These are phyloP conservation scores for Ichneumoninae sp. DNA, from an alignment of 2,888 invertebrate genomes.

Conservation along the genomic window DNA sequence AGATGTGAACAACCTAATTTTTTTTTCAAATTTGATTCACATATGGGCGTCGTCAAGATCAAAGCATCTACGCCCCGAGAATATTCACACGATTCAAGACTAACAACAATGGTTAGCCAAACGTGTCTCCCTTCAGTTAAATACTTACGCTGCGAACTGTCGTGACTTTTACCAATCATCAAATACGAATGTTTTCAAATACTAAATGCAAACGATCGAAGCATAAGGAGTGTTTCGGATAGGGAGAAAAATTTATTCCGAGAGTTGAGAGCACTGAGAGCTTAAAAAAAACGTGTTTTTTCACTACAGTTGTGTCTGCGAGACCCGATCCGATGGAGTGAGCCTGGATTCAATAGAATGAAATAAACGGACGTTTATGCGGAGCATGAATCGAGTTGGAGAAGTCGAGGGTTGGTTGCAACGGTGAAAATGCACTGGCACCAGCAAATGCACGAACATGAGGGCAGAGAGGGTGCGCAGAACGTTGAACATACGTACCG, in stretches of 20 bases:
- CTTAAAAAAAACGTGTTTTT: not conserved
- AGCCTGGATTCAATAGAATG: constrained; percentile 26
- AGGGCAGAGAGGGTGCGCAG: constrained; percentile 40
- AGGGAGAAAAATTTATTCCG: not conserved
- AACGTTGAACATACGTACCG: constrained; percentile 60
- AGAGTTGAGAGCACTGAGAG: not conserved
- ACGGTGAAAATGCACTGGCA: constrained; percentile 54
- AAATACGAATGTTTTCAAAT: not conserved
- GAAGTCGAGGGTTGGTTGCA: constrained; percentile 44
- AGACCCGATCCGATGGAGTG: constrained; percentile 17
- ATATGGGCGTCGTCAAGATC: no score
- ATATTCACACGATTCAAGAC: no score
- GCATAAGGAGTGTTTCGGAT: not conserved
- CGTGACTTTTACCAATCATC: no score
- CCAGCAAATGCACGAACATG: constrained; percentile 50
- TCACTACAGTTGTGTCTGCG: constrained; percentile 23
- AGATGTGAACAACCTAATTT: no score
- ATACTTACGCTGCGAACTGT: no score
- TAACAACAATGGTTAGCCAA: no score
- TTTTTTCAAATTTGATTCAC: no score
- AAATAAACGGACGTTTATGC: constrained; percentile 23
- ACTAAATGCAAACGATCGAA: not conserved
- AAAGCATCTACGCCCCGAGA: no score
- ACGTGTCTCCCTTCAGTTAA: no score
- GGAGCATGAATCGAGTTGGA: constrained; percentile 40